Conservation (phyloP, 2,113 vertebrate genomes). For the Triplophysa tibetana region DNA sequence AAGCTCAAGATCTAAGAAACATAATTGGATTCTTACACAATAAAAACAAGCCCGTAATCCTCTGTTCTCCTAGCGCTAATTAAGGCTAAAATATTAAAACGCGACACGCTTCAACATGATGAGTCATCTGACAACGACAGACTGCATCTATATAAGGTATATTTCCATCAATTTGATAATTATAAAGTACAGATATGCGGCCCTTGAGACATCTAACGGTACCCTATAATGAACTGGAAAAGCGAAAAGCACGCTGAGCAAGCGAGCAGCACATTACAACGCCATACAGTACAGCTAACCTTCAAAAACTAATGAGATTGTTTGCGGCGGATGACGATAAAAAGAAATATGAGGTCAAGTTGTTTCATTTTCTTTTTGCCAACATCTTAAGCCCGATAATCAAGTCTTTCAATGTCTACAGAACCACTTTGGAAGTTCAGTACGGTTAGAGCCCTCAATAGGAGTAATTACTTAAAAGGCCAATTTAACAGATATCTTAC, state of each 20-base stretch:
- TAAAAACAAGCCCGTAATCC: constrained; percentile 8
- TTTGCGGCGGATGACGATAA: not conserved
- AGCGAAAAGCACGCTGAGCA: not conserved
- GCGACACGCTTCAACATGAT: constrained; percentile 14
- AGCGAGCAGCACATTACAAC: not conserved
- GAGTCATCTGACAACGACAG: constrained; percentile 31
- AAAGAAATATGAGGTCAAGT: not conserved
- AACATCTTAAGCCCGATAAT: constrained; percentile 8
- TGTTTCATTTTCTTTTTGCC: not conserved
- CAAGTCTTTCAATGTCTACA: not conserved
- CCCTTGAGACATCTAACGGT: not conserved
- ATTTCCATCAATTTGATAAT: constrained; percentile 28
- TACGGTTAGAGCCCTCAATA: not conserved
- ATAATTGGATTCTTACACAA: constrained; percentile 30
- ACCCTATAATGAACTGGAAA: not conserved
- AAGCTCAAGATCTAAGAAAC: constrained; percentile 14
- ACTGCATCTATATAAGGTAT: constrained; percentile 6
- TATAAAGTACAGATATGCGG: not conserved
- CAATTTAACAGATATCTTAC: not conserved
- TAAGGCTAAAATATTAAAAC: constrained; percentile 39
- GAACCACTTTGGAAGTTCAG: not conserved
- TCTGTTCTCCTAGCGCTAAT: constrained; percentile 16
- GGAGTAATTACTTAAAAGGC: not conserved
- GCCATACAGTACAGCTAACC: not conserved
- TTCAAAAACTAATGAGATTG: constrained; percentile 15